Percentiles rank a stretch among this genome's conserved stretches.
phyloP scores from a whole-genome alignment of 2,888 invertebrate species.

The Nasonia oneida region DNA sequence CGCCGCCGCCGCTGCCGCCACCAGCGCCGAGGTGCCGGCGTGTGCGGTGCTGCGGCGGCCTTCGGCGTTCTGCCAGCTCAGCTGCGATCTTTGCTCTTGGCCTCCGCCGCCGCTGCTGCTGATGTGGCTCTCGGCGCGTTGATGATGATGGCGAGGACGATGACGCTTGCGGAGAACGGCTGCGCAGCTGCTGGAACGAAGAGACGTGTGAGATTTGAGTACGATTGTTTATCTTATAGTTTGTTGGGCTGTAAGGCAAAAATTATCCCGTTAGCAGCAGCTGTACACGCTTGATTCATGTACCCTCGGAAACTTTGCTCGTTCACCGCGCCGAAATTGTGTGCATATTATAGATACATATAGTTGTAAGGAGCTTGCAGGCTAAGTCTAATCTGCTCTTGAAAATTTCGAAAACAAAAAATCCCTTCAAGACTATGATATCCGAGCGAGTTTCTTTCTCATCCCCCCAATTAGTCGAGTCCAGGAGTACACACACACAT shows the following conservation, averaged over 20 bases:
- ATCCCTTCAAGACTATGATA: too few species aligned
- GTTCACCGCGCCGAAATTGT: background rate
- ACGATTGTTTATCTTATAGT: background rate
- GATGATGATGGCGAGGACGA: too few species aligned
- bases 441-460: background rate
- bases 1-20: constrained; percentile 25
- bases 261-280: background rate
- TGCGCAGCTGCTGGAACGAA: background rate
- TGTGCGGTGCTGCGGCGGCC: constrained; percentile 50
- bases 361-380: background rate
- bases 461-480: constrained; percentile 14
- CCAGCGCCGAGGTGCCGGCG: constrained; percentile 33
- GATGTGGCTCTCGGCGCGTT: background rate
- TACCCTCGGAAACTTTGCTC: background rate
- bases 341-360: background rate
- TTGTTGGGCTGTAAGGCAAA: too few species aligned
- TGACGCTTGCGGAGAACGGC: too few species aligned
- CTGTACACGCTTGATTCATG: background rate
- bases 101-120: background rate
- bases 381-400: background rate
- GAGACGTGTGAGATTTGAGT: too few species aligned
- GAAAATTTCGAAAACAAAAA: background rate
- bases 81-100: constrained; percentile 49
- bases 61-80: constrained; percentile 61
- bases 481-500: background rate